Conservation (phyloP, 2,113 vertebrate species). For the Corythornis cristatus region DNA sequence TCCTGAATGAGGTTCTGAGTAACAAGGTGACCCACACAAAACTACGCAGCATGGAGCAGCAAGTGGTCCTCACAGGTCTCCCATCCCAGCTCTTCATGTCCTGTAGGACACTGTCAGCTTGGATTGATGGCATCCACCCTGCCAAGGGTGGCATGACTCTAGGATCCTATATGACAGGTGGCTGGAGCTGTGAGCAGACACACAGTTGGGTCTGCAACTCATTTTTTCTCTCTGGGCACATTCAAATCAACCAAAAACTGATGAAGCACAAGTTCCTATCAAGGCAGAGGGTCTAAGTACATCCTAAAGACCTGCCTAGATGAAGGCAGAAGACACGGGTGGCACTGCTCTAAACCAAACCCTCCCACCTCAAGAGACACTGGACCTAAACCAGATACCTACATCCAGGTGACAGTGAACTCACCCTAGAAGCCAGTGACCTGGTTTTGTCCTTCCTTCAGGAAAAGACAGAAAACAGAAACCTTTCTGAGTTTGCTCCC, state of each 20-base stretch:
- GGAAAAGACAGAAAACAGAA: neutral
- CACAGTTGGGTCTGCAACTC: rapidly evolving
- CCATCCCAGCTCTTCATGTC: neutral
- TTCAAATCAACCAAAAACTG: neutral
- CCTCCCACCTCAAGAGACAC: neutral
- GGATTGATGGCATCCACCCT: neutral
- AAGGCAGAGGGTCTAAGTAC: no score
- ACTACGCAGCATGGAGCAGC: rapidly evolving
- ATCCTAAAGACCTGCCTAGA: neutral
- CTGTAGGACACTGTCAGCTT: neutral
- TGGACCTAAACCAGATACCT: rapidly evolving
- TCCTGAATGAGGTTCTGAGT: neutral
- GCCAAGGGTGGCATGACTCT: neutral
- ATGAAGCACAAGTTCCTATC: neutral
- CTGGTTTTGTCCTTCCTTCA: neutral
- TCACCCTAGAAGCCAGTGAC: rapidly evolving
- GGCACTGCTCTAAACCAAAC: neutral
- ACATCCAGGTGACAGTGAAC: rapidly evolving
- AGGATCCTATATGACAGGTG: neutral
- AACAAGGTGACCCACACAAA: neutral
- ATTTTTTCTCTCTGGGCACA: neutral
- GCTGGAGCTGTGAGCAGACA: neutral
- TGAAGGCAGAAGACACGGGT: rapidly evolving
- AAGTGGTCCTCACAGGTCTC: rapidly evolving
- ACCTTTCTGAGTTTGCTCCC: neutral